A percentile compares a stretch with the other conserved stretches of the same genome.
Evolutionary conservation across 1,140 invertebrate species (phyloP).

Genomic region (Zaprionus africanus): DNA sequence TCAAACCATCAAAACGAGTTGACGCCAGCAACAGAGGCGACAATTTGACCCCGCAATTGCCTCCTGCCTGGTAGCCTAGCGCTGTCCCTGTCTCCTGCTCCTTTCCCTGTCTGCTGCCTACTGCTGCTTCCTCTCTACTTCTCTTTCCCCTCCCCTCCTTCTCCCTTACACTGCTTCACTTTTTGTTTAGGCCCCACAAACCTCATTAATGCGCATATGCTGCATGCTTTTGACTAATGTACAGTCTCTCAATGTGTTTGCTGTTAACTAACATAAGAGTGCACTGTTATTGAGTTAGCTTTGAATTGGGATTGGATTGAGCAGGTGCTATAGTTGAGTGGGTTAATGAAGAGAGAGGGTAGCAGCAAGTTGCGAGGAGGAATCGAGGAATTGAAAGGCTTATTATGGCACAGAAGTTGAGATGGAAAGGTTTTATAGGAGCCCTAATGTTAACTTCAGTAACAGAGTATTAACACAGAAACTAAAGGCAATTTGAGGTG

Average conservation of each 20-base stretch:
- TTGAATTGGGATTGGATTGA: not conserved
- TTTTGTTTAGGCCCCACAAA: slow-evolving; percentile 34
- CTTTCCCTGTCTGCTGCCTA: too few species aligned
- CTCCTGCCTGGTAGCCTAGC: not conserved
- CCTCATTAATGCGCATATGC: slow-evolving; percentile 42
- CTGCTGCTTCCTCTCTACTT: not conserved
- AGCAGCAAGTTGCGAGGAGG: not conserved
- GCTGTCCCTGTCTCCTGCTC: not conserved
- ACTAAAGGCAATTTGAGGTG: too few species aligned
- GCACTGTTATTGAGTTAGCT: not conserved
- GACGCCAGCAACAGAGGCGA: slow-evolving; percentile 54
- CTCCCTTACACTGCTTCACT: not conserved
- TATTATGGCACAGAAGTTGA: not conserved
- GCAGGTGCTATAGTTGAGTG: not conserved
- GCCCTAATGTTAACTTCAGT: too few species aligned
- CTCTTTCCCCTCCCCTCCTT: too few species aligned
- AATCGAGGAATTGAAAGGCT: not conserved
- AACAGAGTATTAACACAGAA: too few species aligned
- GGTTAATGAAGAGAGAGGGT: not conserved
- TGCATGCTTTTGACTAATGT: slow-evolving; percentile 5
- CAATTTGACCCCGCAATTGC: slow-evolving; percentile 45
- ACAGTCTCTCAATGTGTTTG: not conserved
- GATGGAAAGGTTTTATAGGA: too few species aligned
- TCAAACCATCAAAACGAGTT: slow-evolving; percentile 72
- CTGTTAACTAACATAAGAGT: slow-evolving; percentile 28